Base-by-base conservation (phyloP, 2,888 invertebrate genomes). In the Leptothorax acervorum region DNA sequence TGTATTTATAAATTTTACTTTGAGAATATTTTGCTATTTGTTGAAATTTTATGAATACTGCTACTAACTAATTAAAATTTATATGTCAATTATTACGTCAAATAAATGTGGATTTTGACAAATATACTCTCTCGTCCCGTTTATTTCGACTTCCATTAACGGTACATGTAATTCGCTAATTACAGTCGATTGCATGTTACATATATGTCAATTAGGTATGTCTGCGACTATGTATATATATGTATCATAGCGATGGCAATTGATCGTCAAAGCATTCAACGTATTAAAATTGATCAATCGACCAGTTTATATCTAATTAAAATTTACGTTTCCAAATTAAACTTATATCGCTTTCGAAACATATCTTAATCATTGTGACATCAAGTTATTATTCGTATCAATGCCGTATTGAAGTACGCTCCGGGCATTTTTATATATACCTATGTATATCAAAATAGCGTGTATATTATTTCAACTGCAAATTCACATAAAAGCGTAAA, bases 231-330 rank as follows among this genome's bases (percentile, higher is more conserved):
- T 48, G 48, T 55, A 35, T 42, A 53, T 42, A 53, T 39, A 70
- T 55, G 18, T 74, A 45, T 11, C 18, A 42, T n/a, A 18, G 73
- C 28, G 5, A 74, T 57, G 28, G 57, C 18, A 45, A 74, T 74
- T 45, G 18, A 74, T 60, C n/a, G 42, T 74, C 42, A 42, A 39
- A 18, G 8, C 74, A 60, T 60, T 74, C 28, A 57, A 74, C 42
- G 18, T 60, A 74, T 74, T 60, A 74, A 74, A 74, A 60, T 60
- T 39, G 57, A 73, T 57, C n/a, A 74, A 74, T 60, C 31, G 45
- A 28, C 18, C 57, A 60, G 18, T 28, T 74, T 60, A 60, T 57
- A 42, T 39, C 18, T 60, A 28, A 60, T 60, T 60, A 60, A 18
- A 74, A 45, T 31, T 60, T 60, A 45, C 8, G n/a, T 74, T 45